phyloP scores from a whole-genome alignment of 2,888 invertebrate genomes.

The Ophraella communa region DNA sequence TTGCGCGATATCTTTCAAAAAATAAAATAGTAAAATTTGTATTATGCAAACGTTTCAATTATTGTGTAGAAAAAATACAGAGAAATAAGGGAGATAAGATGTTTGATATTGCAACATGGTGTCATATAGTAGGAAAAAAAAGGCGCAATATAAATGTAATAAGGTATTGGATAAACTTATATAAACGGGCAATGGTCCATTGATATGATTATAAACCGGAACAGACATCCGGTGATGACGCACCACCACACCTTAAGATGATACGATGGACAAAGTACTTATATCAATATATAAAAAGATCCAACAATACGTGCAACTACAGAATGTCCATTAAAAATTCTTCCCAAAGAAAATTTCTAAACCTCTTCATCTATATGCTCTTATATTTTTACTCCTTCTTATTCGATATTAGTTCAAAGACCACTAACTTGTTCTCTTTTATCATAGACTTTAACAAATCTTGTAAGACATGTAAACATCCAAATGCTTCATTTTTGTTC shows the following conservation, averaged over 20 bases:
- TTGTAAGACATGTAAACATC: too few species aligned
- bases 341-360: background rate
- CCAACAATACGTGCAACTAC: background rate
- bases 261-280: slow-evolving; percentile 19
- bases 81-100: background rate
- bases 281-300: background rate
- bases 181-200: slow-evolving; percentile 49
- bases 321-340: background rate
- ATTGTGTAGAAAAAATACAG: background rate
- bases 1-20: background rate
- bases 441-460: too few species aligned
- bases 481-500: too few species aligned
- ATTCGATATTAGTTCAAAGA: too few species aligned
- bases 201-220: slow-evolving; percentile 56
- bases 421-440: too few species aligned
- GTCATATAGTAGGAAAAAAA: too few species aligned
- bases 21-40: background rate
- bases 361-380: too few species aligned
- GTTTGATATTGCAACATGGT: background rate
- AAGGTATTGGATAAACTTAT: slow-evolving; percentile 5
- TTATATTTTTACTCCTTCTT: too few species aligned
- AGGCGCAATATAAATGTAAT: too few species aligned
- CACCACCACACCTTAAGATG: slow-evolving; percentile 41
- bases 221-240: slow-evolving; percentile 57
- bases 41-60: background rate